Conservation (phyloP, 2,888 invertebrate species). For the Conops quadrifasciatus region DNA sequence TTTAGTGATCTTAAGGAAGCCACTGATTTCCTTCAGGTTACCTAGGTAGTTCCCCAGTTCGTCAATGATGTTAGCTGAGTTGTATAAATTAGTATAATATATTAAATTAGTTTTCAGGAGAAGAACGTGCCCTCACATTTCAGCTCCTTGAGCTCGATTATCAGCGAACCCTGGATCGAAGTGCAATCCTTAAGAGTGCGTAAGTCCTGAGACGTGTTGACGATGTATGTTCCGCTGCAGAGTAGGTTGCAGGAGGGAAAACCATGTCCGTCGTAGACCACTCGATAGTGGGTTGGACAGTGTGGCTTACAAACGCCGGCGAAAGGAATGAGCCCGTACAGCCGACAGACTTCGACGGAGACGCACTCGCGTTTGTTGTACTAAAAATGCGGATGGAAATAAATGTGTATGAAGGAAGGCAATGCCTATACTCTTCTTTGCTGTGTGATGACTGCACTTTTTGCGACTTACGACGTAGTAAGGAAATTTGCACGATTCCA, state of each 20-base stretch:
- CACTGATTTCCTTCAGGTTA: constrained; percentile 72
- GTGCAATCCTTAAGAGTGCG: constrained; percentile 72
- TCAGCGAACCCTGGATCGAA: constrained; percentile 74
- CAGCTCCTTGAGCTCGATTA: constrained; percentile 66
- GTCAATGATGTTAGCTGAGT: constrained; percentile 43
- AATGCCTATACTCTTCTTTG: too few relatives aligned
- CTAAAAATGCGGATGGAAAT: constrained; percentile 24
- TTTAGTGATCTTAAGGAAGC: constrained; percentile 73
- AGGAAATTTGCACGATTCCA: constrained; percentile 47
- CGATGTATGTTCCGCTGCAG: constrained; percentile 51
- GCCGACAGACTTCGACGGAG: constrained; percentile 46
- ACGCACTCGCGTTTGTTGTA: constrained; percentile 50
- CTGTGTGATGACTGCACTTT: not conserved
- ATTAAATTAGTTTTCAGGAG: not conserved
- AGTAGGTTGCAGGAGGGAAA: constrained; percentile 46
- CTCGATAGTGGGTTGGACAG: constrained; percentile 70
- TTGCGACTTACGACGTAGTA: constrained; percentile 36
- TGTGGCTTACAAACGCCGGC: constrained; percentile 69
- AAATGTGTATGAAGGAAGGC: not conserved
- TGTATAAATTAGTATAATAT: not conserved
- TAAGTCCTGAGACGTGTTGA: constrained; percentile 49
- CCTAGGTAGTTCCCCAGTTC: constrained; percentile 71
- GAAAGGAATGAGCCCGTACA: constrained; percentile 46
- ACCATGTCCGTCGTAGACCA: constrained; percentile 36
- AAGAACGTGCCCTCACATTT: constrained; percentile 47